Evolutionary conservation across 2,113 vertebrate species (phyloP), one percentile per base, ranked within the genome.

Genomic region (Salvelinus fontinalis): DNA sequence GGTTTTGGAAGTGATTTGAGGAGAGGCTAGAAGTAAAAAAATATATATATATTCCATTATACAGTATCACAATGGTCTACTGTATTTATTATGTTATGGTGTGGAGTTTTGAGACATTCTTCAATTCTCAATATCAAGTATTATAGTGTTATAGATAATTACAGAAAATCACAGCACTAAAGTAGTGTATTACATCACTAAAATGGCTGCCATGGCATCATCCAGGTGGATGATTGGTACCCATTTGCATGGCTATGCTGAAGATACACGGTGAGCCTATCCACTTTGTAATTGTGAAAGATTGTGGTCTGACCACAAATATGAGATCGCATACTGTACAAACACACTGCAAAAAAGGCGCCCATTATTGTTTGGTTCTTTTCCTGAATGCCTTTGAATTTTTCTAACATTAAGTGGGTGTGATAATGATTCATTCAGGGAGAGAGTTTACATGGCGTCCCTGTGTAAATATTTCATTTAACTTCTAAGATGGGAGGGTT

Each of bases 401-500:
- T 67, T 68, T 77, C 72, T 48, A 67, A 57, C 49, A 84, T 82
- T 75, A 24, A 81, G 76, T 75, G 71, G 76, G 66, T 72, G 60
- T 24, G 75, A 89, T 77, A 29, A 73, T 68, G 74, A 83, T 84
- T 77, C 13, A 75, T 70, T 76, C 75, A 54, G 60, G 66, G 75
- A 75, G 51, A 66, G 77, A 75, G 74, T 74, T 72, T 59, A 83
- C 73, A 84, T 73, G 84, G 81, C 77, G 86, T 78, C 59, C 74
- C 77, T 69, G 66, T 71, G 83, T 87, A 81, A 87, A 89, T 89
- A 88, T 88, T 88, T 85, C 68, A 90, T 84, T 81, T 81, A 76
- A 88, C 78, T 84, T 87, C 79, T 78, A 62, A 62, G 78, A 76
- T 82, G 73, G 79, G 75, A 5, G n/a, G 74, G 72, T 70, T 89